phyloP scores from a whole-genome alignment of 2,797 vertebrate species.

The Spinus pinus region DNA sequence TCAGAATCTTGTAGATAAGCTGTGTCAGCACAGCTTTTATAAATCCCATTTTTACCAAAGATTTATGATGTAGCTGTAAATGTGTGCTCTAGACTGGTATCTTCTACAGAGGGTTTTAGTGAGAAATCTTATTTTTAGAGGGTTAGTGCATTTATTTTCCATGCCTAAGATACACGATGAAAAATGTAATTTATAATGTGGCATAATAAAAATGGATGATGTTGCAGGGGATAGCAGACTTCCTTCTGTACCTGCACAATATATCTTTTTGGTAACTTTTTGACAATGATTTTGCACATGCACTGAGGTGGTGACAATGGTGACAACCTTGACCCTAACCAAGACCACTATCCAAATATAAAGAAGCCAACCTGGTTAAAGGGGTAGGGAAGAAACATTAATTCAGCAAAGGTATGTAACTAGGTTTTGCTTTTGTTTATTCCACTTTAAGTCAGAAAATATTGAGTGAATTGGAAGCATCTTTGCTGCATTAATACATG shows the following conservation, averaged over 20 bases:
- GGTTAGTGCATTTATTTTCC: not conserved
- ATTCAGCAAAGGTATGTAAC: not conserved
- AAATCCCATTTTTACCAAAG: constrained; percentile 15
- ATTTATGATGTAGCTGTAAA: constrained; percentile 28
- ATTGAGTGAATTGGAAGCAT: not conserved
- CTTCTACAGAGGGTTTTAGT: not conserved
- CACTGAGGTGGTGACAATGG: not conserved
- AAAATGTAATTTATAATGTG: not conserved
- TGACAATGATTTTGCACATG: not conserved
- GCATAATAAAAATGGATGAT: constrained; percentile 4
- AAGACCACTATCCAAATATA: fast-evolving
- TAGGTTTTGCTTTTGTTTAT: not conserved
- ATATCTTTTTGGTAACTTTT: not conserved
- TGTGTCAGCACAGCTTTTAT: constrained; percentile 4
- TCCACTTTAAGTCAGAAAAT: not conserved
- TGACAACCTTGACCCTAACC: not conserved
- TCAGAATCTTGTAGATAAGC: not conserved
- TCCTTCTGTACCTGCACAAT: not conserved
- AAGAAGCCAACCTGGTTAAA: not conserved
- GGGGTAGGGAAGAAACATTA: not conserved
- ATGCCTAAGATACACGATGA: not conserved
- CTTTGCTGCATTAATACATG: not conserved
- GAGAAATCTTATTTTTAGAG: not conserved
- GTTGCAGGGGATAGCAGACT: not conserved
- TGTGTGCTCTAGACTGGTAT: not conserved